phyloP scores from a whole-genome alignment of 2,888 invertebrate genomes.

The Myopa testacea region DNA sequence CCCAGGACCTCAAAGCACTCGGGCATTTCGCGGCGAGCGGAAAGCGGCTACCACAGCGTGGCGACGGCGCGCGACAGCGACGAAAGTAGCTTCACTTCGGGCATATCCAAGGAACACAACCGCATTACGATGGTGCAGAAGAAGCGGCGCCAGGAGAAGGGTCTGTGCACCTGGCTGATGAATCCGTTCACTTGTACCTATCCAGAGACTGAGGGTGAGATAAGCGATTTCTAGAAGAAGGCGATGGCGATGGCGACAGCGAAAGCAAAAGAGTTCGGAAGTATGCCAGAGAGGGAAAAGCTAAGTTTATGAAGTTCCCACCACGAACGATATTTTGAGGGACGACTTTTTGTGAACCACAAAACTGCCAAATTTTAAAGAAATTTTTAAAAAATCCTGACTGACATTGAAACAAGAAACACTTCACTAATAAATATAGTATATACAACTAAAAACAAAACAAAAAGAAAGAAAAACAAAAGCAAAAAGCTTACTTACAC shows the following conservation, averaged over 20 bases:
- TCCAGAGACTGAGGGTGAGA: slow-evolving; percentile 78
- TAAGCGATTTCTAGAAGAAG: slow-evolving; percentile 71
- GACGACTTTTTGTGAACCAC: slow-evolving; percentile 1
- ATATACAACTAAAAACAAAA: not conserved
- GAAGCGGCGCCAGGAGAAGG: slow-evolving; percentile 78
- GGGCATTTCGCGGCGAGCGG: slow-evolving; percentile 83
- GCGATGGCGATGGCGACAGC: not conserved
- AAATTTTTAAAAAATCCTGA: slow-evolving; percentile 28
- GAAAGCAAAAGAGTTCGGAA: not conserved
- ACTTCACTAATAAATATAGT: not conserved
- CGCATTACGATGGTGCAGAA: slow-evolving; percentile 63
- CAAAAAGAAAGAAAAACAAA: not conserved
- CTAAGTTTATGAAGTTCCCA: slow-evolving; percentile 46
- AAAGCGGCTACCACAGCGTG: slow-evolving; percentile 93
- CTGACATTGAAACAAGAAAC: slow-evolving; percentile 20
- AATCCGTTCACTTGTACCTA: slow-evolving; percentile 84
- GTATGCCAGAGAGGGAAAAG: not conserved
- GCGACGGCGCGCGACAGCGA: slow-evolving; percentile 83
- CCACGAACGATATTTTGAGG: slow-evolving; percentile 44
- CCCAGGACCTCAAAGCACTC: slow-evolving; percentile 86
- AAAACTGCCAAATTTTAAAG: slow-evolving; percentile 41
- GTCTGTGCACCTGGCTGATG: slow-evolving; percentile 80
- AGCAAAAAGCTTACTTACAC: not conserved
- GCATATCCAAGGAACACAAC: slow-evolving; percentile 66
- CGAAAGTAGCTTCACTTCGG: slow-evolving; percentile 87